Conservation (phyloP, 2,888 invertebrate genomes). For the Falcaria lacertinaria region DNA sequence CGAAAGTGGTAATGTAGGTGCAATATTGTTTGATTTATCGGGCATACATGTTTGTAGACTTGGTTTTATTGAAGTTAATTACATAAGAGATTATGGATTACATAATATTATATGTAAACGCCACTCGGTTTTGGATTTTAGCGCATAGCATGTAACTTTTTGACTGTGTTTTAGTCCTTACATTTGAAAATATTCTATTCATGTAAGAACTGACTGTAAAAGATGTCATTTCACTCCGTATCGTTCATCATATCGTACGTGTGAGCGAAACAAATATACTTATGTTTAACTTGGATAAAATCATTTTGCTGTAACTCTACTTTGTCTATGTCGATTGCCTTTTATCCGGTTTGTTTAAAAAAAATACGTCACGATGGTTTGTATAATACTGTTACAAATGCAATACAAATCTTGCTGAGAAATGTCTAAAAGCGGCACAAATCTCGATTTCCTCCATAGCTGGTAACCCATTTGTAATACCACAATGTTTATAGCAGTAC, state of each 20-base stretch:
- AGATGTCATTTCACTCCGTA: too few species aligned
- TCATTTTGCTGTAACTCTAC: slow-evolving; percentile 13
- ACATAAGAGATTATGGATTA: too few species aligned
- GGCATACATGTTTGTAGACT: slow-evolving; percentile 2
- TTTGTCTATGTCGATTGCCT: slow-evolving; percentile 47
- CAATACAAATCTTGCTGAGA: neutral
- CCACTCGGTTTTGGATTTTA: neutral
- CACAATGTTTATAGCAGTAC: slow-evolving; percentile 32
- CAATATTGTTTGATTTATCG: slow-evolving; percentile 33
- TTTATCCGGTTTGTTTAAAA: slow-evolving; percentile 13
- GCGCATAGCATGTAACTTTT: too few species aligned
- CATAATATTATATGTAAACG: too few species aligned
- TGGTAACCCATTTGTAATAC: slow-evolving; percentile 3
- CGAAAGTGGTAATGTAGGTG: slow-evolving; percentile 42
- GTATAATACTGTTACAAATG: slow-evolving; percentile 26
- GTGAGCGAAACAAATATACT: too few species aligned
- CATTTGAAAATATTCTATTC: too few species aligned
- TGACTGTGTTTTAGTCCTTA: too few species aligned
- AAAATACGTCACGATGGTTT: slow-evolving; percentile 29
- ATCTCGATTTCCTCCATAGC: slow-evolving; percentile 29
- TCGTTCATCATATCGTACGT: too few species aligned
- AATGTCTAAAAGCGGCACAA: slow-evolving; percentile 32
- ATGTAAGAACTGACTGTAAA: too few species aligned
- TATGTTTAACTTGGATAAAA: neutral
- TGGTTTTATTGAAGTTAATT: neutral